A percentile compares a stretch with the other conserved stretches of the same genome.
Conservation (phyloP, 2,888 invertebrate species). For the Harmothoe impar region DNA sequence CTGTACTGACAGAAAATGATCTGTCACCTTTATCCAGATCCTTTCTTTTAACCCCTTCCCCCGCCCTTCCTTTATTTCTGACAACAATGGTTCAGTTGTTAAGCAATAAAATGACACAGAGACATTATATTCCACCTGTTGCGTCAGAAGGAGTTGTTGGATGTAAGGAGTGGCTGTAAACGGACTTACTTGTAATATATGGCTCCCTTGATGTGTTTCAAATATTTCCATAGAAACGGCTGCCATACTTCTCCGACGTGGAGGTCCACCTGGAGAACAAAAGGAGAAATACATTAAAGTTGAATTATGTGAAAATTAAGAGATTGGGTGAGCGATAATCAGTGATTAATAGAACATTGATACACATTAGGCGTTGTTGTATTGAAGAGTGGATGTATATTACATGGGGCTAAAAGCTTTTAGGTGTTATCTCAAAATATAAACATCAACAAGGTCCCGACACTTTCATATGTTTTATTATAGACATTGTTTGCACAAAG, state of each 20-base stretch:
- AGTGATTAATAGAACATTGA: neutral
- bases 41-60: neutral
- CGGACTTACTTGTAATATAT: slow-evolving; percentile 93
- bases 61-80: neutral
- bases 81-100: neutral
- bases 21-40: neutral
- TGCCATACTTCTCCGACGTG: slow-evolving; percentile 76
- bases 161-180: neutral
- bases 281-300: neutral
- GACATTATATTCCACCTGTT: slow-evolving; percentile 22
- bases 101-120: neutral
- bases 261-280: slow-evolving; percentile 73
- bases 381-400: neutral
- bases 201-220: slow-evolving; percentile 98
- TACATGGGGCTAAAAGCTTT: neutral
- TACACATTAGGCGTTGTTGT: neutral
- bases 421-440: neutral
- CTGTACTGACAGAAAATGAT: slow-evolving; percentile 5
- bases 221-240: slow-evolving; percentile 88
- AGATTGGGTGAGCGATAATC: neutral
- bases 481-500: neutral
- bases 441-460: neutral
- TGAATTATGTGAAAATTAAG: neutral
- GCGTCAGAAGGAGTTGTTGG: neutral
- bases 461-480: neutral